Evolutionary conservation across 1,140 invertebrate species (phyloP).

Genomic region (Philotrypesis tridentata): DNA sequence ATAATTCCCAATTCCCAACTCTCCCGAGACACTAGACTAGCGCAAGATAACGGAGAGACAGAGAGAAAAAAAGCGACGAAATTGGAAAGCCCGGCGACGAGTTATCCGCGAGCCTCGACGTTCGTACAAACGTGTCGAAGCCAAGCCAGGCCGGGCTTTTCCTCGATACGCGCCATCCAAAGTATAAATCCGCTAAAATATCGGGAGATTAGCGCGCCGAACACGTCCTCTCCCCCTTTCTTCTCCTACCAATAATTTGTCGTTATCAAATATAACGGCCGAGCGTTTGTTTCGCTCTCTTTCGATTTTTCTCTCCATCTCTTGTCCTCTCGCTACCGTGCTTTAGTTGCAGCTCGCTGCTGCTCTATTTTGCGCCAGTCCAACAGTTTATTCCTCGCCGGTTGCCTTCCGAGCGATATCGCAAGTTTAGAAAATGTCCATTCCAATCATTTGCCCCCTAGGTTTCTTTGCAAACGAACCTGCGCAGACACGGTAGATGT

Average conservation of each 20-base stretch:
- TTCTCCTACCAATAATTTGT: conserved; percentile 74
- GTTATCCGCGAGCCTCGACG: background rate
- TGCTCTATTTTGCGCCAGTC: too few species aligned
- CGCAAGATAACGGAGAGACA: background rate
- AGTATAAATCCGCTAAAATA: conserved; percentile 73
- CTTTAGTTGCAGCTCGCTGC: background rate
- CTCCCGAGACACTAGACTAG: too few species aligned
- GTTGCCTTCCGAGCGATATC: too few species aligned
- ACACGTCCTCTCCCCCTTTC: conserved; percentile 66
- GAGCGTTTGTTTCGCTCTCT: conserved; percentile 45
- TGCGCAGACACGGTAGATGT: conserved; percentile 68
- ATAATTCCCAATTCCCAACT: too few species aligned
- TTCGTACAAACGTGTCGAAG: conserved; percentile 42
- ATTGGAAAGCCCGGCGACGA: background rate
- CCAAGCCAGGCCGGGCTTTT: conserved; percentile 24
- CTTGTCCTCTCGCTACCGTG: conserved; percentile 9
- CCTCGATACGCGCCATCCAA: conserved; percentile 55
- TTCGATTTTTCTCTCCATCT: conserved; percentile 40
- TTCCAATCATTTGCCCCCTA: background rate
- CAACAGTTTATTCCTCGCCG: too few species aligned
- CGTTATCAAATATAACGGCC: conserved; percentile 71
- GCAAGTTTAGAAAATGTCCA: too few species aligned
- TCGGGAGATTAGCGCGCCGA: conserved; percentile 70
- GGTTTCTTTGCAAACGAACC: too few species aligned
- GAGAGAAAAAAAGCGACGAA: conserved; percentile 6